A percentile compares a stretch with the other conserved stretches of the same genome.
These are phyloP conservation scores for Thaumatotibia leucotreta DNA, from an alignment of 1,140 invertebrate species.

Conservation along the genomic window DNA sequence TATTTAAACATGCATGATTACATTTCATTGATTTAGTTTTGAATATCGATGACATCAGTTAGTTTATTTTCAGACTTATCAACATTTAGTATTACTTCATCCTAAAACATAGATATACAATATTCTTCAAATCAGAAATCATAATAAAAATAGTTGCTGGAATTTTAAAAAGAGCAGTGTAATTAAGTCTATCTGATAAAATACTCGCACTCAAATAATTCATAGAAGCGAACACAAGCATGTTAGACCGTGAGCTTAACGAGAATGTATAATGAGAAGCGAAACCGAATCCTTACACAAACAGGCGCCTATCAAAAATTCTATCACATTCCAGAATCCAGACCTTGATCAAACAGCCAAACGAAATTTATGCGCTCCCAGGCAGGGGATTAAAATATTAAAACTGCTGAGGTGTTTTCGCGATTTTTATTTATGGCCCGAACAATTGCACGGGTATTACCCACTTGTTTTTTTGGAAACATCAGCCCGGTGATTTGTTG, in stretches of 20 bases:
- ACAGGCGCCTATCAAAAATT: conserved; percentile 6
- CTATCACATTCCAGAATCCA: background rate
- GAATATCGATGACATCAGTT: no score
- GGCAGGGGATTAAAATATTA: conserved; percentile 18
- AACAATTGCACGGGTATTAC: conserved; percentile 8
- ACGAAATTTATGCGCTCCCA: conserved; percentile 15
- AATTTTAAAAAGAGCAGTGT: background rate
- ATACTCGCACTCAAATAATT: background rate
- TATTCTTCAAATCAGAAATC: no score
- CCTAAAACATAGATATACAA: no score
- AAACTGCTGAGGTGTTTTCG: conserved; percentile 20
- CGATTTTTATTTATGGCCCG: conserved; percentile 13
- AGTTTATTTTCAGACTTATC: no score
- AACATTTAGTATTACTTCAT: no score
- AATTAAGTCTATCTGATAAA: background rate
- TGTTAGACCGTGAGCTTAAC: background rate
- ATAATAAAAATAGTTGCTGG: no score
- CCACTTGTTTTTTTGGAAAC: conserved; percentile 7
- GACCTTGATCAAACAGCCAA: conserved; percentile 17
- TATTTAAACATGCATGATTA: no score
- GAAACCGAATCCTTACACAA: background rate
- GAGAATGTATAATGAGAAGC: background rate
- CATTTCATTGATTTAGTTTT: no score
- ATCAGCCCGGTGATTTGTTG: conserved; percentile 4
- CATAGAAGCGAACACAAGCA: background rate